phyloP scores from a whole-genome alignment of 1,140 invertebrate species.

The Araneus ventricosus region DNA sequence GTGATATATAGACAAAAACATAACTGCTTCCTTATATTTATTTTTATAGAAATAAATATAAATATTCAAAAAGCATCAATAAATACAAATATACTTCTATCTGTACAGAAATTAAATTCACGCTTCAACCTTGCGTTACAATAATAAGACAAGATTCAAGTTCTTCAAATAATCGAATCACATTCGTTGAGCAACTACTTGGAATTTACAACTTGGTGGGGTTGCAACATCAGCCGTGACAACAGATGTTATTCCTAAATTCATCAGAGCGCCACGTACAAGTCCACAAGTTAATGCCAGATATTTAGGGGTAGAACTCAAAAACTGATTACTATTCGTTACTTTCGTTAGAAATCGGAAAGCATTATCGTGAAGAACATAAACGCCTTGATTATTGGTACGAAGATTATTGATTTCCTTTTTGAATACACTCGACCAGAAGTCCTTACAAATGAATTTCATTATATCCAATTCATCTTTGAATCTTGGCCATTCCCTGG shows the following conservation, averaged over 20 bases:
- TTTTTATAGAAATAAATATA: no score
- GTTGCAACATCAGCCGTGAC: conserved; percentile 96
- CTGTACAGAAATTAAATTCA: no score
- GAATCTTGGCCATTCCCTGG: conserved; percentile 94
- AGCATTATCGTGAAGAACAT: conserved; percentile 97
- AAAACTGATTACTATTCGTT: conserved; percentile 93
- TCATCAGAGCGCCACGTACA: conserved; percentile 95
- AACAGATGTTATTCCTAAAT: conserved; percentile 94
- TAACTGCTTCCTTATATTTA: no score
- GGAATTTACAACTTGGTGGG: conserved; percentile 90
- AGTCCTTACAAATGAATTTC: conserved; percentile 99
- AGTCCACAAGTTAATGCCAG: conserved; percentile 97
- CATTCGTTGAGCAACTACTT: conserved; percentile 67
- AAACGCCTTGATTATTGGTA: conserved; percentile 99
- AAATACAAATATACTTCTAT: no score
- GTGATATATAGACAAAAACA: no score
- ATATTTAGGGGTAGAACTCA: conserved; percentile 94
- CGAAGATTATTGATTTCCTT: conserved; percentile 99
- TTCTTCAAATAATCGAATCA: no score
- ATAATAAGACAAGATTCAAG: no score
- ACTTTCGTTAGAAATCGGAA: conserved; percentile 95
- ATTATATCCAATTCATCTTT: conserved; percentile 99
- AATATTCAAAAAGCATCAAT: no score
- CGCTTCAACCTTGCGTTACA: no score
- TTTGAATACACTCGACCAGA: conserved; percentile 97